Base-by-base conservation (phyloP, 2,888 invertebrate genomes). In the Diaprepes abbreviatus region DNA sequence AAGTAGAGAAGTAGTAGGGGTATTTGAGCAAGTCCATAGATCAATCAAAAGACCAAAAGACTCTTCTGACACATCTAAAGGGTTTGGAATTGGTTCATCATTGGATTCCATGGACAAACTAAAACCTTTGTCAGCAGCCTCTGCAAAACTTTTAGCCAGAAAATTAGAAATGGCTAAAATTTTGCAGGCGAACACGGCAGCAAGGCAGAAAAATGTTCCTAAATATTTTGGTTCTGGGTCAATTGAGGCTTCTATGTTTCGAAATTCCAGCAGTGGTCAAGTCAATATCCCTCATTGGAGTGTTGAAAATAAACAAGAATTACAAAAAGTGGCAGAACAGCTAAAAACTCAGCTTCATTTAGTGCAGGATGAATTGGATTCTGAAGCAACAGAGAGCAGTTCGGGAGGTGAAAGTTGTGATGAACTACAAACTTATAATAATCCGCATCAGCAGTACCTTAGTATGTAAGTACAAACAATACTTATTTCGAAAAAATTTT, bases 351-450 rank as follows among this genome's bases (percentile, higher is more conserved):
- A 94, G 82, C 83, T 96, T 75, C 87, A 90, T 21, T 86, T 92
- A 73, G 88, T 95, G 64, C 92, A 94, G 81, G 87, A 88, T 69
- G 91, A 91, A 77, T 86, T 95, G 73, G 97, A 97, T 84, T 95
- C 96, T 1, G 97, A 97, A 85, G 96, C 94, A 33, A 97, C 97
- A 0, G 95, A 92, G 12, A 95, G 95, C 71, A 96, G 96, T 80
- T 96, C 96, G 12, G 97, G 96, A 59, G 96, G 95, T 31, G 97
- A 97, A 83, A 96, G 95, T 79, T 94, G 94, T 83, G 96, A 97
- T 86, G 96, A 97, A 83, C 90, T 92, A 85, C 90, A 93, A 74
- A 85, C 86, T 70, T 94, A 92, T 85, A 93, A 90, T 83, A 94
- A 94, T 85, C 87, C 89, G 54, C 89, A 90, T 79, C 93, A 93